These are phyloP conservation scores for Isoperla grammatica DNA, from an alignment of 2,888 invertebrate species.

Conservation along the genomic window DNA sequence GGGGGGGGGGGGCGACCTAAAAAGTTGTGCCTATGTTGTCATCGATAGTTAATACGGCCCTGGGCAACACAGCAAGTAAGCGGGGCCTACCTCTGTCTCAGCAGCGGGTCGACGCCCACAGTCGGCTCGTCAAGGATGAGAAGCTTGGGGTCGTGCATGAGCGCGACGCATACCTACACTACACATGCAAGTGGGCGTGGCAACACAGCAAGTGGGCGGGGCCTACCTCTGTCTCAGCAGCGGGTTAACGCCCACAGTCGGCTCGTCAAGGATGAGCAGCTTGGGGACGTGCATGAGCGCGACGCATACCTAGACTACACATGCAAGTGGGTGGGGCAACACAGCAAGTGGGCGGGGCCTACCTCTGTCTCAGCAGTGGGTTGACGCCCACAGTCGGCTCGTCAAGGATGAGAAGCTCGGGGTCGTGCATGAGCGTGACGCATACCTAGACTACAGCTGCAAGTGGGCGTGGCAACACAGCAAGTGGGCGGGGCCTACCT, in stretches of 20 bases:
- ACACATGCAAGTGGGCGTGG: too few species aligned
- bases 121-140: constrained; percentile 90
- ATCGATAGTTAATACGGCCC: too few species aligned
- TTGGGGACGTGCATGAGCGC: constrained; percentile 91
- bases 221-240: constrained; percentile 63
- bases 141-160: constrained; percentile 89
- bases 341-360: constrained; percentile 16
- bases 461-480: too few species aligned
- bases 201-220: too few species aligned
- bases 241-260: constrained; percentile 90
- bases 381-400: constrained; percentile 93
- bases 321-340: too few species aligned
- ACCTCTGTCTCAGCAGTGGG: constrained; percentile 73
- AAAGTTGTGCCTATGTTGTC: too few species aligned
- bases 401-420: constrained; percentile 78
- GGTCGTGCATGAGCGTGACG: constrained; percentile 88
- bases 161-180: constrained; percentile 57
- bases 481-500: constrained; percentile 43
- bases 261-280: constrained; percentile 85
- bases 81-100: constrained; percentile 58
- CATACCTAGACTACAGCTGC: too few species aligned
- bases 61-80: too few species aligned
- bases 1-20: too few species aligned
- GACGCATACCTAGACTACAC: too few species aligned
- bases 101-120: constrained; percentile 85